Percentiles rank a stretch among this genome's conserved stretches.
phyloP scores from a whole-genome alignment of 2,113 vertebrate species.

The Riparia riparia region DNA sequence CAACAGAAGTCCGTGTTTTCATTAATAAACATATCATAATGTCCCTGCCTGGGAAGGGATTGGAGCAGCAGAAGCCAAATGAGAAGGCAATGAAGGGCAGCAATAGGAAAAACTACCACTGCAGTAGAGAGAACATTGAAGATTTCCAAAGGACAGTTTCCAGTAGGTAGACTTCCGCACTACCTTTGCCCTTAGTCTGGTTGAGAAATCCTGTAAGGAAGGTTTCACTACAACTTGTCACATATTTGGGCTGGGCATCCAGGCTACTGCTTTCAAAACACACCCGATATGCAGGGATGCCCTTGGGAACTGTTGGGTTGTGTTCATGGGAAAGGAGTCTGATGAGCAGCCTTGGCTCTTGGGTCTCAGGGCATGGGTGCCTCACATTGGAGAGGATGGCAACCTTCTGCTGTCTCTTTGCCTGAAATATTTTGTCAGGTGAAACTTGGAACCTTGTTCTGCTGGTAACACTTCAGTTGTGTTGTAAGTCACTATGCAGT shows the following conservation, averaged over 20 bases:
- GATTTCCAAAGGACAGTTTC: not conserved
- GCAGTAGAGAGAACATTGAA: not conserved
- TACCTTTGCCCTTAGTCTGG: not conserved
- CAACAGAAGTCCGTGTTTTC: not conserved
- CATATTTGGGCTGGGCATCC: not conserved
- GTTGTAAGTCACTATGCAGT: not conserved
- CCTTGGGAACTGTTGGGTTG: not conserved
- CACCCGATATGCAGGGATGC: not conserved
- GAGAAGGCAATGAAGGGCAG: not conserved
- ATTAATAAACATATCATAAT: not conserved
- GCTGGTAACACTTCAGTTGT: not conserved
- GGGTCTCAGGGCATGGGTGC: not conserved
- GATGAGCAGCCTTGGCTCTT: not conserved
- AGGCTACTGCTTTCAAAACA: not conserved
- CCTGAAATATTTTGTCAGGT: not conserved
- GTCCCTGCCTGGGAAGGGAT: not conserved
- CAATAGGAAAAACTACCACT: not conserved
- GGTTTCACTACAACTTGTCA: not conserved
- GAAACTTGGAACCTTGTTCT: not conserved
- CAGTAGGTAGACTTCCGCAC: not conserved
- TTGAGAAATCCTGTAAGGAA: not conserved
- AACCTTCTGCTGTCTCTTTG: not conserved
- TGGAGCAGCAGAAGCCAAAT: not conserved
- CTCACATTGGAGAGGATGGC: accelerated
- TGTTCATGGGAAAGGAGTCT: accelerated